Evolutionary conservation across 2,797 vertebrate species (phyloP), one percentile per base, ranked within the genome.

Genomic region (Anabas testudineus): DNA sequence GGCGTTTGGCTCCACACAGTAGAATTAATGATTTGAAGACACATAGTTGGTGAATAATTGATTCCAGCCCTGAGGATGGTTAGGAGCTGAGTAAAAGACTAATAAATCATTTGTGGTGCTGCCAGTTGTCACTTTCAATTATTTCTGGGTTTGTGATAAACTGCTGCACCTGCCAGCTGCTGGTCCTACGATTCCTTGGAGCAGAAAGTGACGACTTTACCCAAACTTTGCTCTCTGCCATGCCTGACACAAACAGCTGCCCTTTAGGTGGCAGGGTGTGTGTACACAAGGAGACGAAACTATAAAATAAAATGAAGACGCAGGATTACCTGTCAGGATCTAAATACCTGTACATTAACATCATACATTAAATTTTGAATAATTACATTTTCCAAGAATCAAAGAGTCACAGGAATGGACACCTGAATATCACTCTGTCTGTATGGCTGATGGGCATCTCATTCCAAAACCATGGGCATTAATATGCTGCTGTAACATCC

Each of bases 91-190:
- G 96, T 97, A 96, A 97, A 99, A 97, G 96, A 96, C 96, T 98
- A 97, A 98, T 99, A 98, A 99, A 99, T 99, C 97, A 99, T 98
- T 97, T 97, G 96, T 98, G 96, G 93, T 94, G 95, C 95, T 97
- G 95, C 96, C 96, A 96, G 95, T 97, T 98, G 97, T 98, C 97
- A 97, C 96, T 96, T 97, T 95, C 94, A 96, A 96, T 99, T 98
- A 97, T 97, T 97, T 96, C 96, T 96, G 96, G 95, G 94, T 96
- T 95, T 95, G 95, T 96, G 96, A 97, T 97, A 95, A 97, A 97
- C 96, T 94, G 94, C 95, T 95, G 95, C 96, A 96, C 96, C 96
- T 98, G 96, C 96, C 96, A 95, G 94, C 95, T 95, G 92, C 84
- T 87, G 94, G 83, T 77, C 90, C 88, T 84, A 87, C 88, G 86